Evolutionary conservation across 2,797 vertebrate genomes (phyloP), one percentile per base, ranked within the genome.

Genomic region (Rhabdomys pumilio): DNA sequence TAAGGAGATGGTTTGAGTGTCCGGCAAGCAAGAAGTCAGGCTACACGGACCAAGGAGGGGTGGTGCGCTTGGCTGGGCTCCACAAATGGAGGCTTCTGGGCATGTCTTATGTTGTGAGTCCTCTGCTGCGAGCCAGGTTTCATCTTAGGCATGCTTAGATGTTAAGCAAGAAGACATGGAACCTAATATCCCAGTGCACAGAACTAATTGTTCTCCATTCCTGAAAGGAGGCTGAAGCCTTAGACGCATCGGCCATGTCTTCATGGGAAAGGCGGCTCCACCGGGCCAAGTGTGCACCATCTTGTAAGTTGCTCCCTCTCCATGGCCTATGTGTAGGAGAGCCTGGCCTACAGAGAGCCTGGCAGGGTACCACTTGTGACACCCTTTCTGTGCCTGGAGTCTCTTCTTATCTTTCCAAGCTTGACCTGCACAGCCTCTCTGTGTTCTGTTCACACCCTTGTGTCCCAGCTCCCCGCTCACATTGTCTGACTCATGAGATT

Each of bases 271-370:
- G 98, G 94, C 97, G 96, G 91, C 96, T 98, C 95, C 98, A 94
- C 69, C 98, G 85, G 76, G 98, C 97, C 92, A 98, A 97, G 81
- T 99, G 98, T 96, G 98, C 98, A 29, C 91, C 97, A 0, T 97
- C 98, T 20, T 98, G 98, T 99, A 98, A 99, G 98, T 96, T 96
- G 20, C 5, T 11, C n/a, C 31, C 24, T 85, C 9, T 12, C n/a
- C 6, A 15, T 6, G 22, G 63, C 84, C 15, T 31, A 5, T 10
- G 38, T 0, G 0, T 1, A 59, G 77, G n/a, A 73, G 59, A 44
- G 26, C 80, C 75, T 14, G 1, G 76, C 41, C 24, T 4, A 6
- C 44, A 1, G 50, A 47, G 22, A 82, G 80, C 10, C 61, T 61
- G 2, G 55, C 73, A 94, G 26, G 73, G 11, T 1, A 24, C 38